phyloP scores from a whole-genome alignment of 2,113 vertebrate genomes.

The Gasterosteus nipponicus region DNA sequence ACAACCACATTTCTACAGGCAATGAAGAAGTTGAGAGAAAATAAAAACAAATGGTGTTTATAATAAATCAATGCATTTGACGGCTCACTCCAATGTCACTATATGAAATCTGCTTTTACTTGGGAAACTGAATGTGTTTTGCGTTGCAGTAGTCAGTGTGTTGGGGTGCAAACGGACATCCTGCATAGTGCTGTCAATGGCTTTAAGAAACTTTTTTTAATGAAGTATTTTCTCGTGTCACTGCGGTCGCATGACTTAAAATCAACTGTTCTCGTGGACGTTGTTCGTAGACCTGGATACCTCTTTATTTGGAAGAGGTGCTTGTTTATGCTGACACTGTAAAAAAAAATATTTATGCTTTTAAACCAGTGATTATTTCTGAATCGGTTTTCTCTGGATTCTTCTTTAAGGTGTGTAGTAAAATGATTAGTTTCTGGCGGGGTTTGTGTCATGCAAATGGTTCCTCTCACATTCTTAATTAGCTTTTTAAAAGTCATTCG shows the following conservation, averaged over 20 bases:
- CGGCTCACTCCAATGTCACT: conserved; percentile 68
- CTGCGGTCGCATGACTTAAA: conserved; percentile 84
- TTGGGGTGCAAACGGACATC: conserved; percentile 58
- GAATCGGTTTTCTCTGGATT: conserved; percentile 75
- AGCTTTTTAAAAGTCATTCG: conserved; percentile 53
- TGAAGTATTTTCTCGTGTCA: conserved; percentile 80
- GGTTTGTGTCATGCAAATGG: conserved; percentile 72
- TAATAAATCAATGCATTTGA: conserved; percentile 73
- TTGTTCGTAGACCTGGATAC: conserved; percentile 80
- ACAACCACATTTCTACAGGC: conserved; percentile 86
- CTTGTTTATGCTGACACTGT: conserved; percentile 83
- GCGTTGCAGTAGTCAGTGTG: conserved; percentile 77
- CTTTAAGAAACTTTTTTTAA: conserved; percentile 80
- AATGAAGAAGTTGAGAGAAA: conserved; percentile 64
- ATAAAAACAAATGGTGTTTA: conserved; percentile 65
- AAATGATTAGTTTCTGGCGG: conserved; percentile 73
- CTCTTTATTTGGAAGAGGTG: conserved; percentile 76
- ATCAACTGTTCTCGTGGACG: conserved; percentile 82
- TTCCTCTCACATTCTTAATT: conserved; percentile 67
- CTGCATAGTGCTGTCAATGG: conserved; percentile 75
- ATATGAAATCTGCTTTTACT: conserved; percentile 72
- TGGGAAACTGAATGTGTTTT: conserved; percentile 73
- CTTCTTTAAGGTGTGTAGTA: conserved; percentile 79
- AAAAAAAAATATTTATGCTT: conserved; percentile 75
- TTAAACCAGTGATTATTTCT: conserved; percentile 73